A percentile compares a stretch with the other conserved stretches of the same genome.
phyloP scores from a whole-genome alignment of 2,797 vertebrate genomes.

The Syngnathus acus region DNA sequence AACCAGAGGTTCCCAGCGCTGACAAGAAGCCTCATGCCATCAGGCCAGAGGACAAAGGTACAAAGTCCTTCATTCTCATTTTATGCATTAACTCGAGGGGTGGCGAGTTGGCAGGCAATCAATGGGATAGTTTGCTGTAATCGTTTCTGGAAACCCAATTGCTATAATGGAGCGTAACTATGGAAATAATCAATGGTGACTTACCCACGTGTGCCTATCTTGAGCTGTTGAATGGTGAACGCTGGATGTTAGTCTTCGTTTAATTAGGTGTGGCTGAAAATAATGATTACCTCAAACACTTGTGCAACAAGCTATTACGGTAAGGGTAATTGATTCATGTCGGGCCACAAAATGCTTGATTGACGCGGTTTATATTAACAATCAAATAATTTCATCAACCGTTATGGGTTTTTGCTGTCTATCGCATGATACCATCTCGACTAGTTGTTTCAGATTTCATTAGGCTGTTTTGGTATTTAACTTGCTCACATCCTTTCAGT shows the following conservation, averaged over 20 bases:
- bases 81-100: not conserved
- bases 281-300: not conserved
- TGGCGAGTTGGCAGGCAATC: not conserved
- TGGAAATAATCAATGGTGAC: not conserved
- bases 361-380: too few relatives aligned
- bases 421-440: too few relatives aligned
- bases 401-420: too few relatives aligned
- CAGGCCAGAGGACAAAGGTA: slow-evolving; percentile 83
- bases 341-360: too few relatives aligned
- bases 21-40: slow-evolving; percentile 76
- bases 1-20: slow-evolving; percentile 73
- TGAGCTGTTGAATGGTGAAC: not conserved
- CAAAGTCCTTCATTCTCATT: not conserved
- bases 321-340: not conserved
- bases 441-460: too few relatives aligned
- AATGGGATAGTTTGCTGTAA: not conserved
- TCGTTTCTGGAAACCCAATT: not conserved
- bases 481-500: not conserved
- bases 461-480: not conserved
- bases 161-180: not conserved
- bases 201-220: not conserved
- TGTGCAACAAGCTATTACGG: not conserved
- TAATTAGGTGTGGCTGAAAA: not conserved
- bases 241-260: not conserved
- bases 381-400: too few relatives aligned